A percentile compares a stretch with the other conserved stretches of the same genome.
Evolutionary conservation across 2,113 vertebrate genomes (phyloP).

Genomic region (Xiphophorus maculatus): DNA sequence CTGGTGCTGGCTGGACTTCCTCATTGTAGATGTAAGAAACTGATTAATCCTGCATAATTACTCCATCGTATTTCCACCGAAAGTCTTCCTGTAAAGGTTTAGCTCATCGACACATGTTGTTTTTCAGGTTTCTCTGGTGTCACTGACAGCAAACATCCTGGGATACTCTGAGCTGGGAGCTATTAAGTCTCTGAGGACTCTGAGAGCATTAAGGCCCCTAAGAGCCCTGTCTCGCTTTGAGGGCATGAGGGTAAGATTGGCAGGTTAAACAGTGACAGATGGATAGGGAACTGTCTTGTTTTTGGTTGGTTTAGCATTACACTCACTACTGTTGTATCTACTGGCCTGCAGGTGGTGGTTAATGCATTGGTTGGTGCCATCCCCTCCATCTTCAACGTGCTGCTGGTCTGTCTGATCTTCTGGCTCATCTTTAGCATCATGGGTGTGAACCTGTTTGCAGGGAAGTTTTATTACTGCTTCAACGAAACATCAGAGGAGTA

Average conservation of each 20-base stretch:
- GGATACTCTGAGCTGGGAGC: constrained; percentile 93
- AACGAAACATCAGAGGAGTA: constrained; percentile 83
- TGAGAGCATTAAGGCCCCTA: constrained; percentile 91
- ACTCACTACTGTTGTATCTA: not conserved
- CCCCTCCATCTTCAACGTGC: constrained; percentile 95
- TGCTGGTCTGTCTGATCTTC: constrained; percentile 96
- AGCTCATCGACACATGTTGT: not conserved
- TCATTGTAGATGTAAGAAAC: constrained; percentile 90
- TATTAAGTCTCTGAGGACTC: constrained; percentile 92
- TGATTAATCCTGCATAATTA: not conserved
- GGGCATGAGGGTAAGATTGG: constrained; percentile 89
- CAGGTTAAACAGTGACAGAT: not conserved
- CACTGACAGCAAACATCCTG: constrained; percentile 91
- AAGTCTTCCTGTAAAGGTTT: not conserved
- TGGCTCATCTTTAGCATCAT: constrained; percentile 99
- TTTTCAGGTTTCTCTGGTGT: constrained; percentile 91
- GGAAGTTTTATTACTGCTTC: constrained; percentile 90
- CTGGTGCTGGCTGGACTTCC: constrained; percentile 98
- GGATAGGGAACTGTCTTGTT: not conserved
- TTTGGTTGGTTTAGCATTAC: not conserved
- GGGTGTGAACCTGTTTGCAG: constrained; percentile 95
- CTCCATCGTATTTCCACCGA: not conserved
- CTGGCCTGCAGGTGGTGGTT: constrained; percentile 87
- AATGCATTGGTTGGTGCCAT: constrained; percentile 94
- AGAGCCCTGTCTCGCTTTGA: constrained; percentile 94